Evolutionary conservation across 1,140 invertebrate species (phyloP).

Genomic region (Dreissena rostriformis): DNA sequence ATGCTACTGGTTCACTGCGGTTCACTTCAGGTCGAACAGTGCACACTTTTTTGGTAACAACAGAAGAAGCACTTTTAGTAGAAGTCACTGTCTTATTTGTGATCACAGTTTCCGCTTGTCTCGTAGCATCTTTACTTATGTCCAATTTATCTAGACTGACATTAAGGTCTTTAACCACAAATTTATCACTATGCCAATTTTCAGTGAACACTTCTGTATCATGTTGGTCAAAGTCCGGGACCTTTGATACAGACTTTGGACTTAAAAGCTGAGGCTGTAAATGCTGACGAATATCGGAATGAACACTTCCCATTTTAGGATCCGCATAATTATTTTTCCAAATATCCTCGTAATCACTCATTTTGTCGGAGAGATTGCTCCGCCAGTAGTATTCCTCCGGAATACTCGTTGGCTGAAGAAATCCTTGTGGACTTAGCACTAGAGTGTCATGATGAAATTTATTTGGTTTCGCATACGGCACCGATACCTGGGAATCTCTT

Average conservation of each 20-base stretch:
- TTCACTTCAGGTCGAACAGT: too few relatives aligned
- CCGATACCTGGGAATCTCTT: slow-evolving; percentile 38
- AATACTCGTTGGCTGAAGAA: slow-evolving; percentile 81
- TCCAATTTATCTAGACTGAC: slow-evolving; percentile 38
- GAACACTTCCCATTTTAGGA: slow-evolving; percentile 52
- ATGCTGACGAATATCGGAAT: slow-evolving; percentile 44
- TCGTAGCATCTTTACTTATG: slow-evolving; percentile 2
- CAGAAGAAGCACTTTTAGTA: too few relatives aligned
- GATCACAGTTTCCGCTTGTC: not conserved
- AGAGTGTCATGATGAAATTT: slow-evolving; percentile 13
- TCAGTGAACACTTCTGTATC: slow-evolving; percentile 36
- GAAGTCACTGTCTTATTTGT: too few relatives aligned
- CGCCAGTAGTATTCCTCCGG: slow-evolving; percentile 86
- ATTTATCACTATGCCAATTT: slow-evolving; percentile 37
- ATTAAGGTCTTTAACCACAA: slow-evolving; percentile 30
- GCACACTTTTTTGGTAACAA: too few relatives aligned
- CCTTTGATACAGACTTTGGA: slow-evolving; percentile 18
- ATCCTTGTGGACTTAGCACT: not conserved
- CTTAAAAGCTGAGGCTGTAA: slow-evolving; percentile 40
- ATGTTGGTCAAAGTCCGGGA: slow-evolving; percentile 9
- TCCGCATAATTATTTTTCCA: slow-evolving; percentile 84
- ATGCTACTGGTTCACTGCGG: too few relatives aligned
- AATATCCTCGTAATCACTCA: slow-evolving; percentile 97
- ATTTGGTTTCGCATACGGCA: slow-evolving; percentile 53
- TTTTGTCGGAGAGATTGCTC: slow-evolving; percentile 93